Base-by-base conservation (phyloP, 2,797 vertebrate genomes). In the Bucorvus abyssinicus region DNA sequence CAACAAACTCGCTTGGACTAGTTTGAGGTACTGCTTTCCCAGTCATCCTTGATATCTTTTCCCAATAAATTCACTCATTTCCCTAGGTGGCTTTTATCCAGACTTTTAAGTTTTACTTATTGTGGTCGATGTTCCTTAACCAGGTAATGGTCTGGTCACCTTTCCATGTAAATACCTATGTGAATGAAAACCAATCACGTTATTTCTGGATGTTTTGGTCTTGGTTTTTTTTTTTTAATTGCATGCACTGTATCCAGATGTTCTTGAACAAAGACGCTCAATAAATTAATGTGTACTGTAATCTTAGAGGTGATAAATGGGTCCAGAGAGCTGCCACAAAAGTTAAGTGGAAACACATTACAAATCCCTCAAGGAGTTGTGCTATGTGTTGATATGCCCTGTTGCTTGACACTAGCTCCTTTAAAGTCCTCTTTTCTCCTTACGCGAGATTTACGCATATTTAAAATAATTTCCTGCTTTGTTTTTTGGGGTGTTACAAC, bases 401-500 rank as follows among this genome's bases (percentile, higher is more conserved):
- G 19, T 44, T 78, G 29, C 79, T 78, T 87, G 67, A 71, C 47
- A 24, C 13, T 20, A 21, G 14, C 68, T 85, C 86, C 55, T 75
- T 89, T 24, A 63, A 91, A 69, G 17, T 45, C 30, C 12, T 85
- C 68, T 71, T 89, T 93, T 61, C 12, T 17, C 49, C 57, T 10
- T 91, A 13, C 49, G 7, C 26, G 40, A 89, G 32, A 73, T 80
- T 18, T 32, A 30, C 64, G 34, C 42, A 2, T 88, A 27, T 87
- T 74, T 81, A 84, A 71, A 73, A 49, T 65, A 8, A 23, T 84
- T 34, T 12, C 94, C 64, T 96, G 76, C 87, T 89, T 94, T 97
- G 93, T 96, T 80, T 96, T 90, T 90, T 91, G 84, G 96, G 96
- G 89, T 85, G 73, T 89, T 57, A 32, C 82, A 95, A 65, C 97